Evolutionary conservation across 2,888 invertebrate genomes (phyloP).

Genomic region (Andrena camellia): DNA sequence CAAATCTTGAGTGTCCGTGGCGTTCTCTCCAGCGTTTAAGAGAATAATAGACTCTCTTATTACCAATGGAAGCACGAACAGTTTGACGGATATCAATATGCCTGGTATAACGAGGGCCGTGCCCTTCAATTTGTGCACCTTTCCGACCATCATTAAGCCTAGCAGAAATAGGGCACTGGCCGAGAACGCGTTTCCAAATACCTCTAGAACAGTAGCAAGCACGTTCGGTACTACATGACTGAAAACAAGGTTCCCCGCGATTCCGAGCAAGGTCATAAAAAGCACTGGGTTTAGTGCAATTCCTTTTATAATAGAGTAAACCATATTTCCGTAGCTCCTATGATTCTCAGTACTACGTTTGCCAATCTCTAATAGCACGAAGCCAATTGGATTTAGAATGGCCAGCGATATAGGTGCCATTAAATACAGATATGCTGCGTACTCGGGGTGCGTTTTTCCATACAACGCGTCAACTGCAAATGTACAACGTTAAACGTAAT

Average conservation of each 20-base stretch:
- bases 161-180: slow-evolving; percentile 96
- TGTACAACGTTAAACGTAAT: slow-evolving; percentile 67
- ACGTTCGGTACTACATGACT: slow-evolving; percentile 91
- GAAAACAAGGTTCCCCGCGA: slow-evolving; percentile 93
- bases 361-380: slow-evolving; percentile 94
- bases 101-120: slow-evolving; percentile 93
- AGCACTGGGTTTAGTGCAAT: slow-evolving; percentile 95
- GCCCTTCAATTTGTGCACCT: slow-evolving; percentile 92
- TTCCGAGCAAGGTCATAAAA: slow-evolving; percentile 96
- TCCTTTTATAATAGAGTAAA: slow-evolving; percentile 87
- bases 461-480: slow-evolving; percentile 94
- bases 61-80: slow-evolving; percentile 94
- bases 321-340: slow-evolving; percentile 71
- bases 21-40: slow-evolving; percentile 89
- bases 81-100: slow-evolving; percentile 95
- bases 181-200: slow-evolving; percentile 95
- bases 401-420: slow-evolving; percentile 97
- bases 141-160: slow-evolving; percentile 97
- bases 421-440: slow-evolving; percentile 95
- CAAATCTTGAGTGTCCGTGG: slow-evolving; percentile 92
- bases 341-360: slow-evolving; percentile 85
- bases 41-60: slow-evolving; percentile 94
- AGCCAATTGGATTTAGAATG: slow-evolving; percentile 96
- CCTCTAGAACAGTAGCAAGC: slow-evolving; percentile 91
- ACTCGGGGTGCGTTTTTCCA: slow-evolving; percentile 94